Conservation (phyloP, 2,797 vertebrate genomes). For the Acrossocheilus fasciatus region DNA sequence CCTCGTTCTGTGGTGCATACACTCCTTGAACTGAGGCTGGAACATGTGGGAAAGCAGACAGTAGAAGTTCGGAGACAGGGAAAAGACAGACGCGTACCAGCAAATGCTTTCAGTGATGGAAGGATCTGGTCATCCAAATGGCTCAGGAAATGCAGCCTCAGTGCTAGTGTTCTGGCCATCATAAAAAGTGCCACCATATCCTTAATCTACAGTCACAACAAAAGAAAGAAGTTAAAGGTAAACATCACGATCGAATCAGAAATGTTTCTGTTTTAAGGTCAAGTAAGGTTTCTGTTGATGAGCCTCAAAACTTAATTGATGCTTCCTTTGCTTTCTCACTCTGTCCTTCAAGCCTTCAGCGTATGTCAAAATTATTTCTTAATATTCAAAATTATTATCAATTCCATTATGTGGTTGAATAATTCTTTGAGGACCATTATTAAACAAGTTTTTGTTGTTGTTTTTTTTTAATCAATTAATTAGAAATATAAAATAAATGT, state of each 20-base stretch:
- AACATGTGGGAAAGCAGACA: slow-evolving; percentile 55
- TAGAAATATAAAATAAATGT: no score
- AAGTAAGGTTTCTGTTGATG: neutral
- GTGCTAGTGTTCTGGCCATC: slow-evolving; percentile 74
- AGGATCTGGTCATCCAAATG: slow-evolving; percentile 46
- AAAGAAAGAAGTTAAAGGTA: neutral
- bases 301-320: neutral
- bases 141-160: slow-evolving; percentile 60
- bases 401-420: no score
- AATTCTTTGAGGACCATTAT: no score
- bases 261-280: neutral
- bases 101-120: slow-evolving; percentile 27
- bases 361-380: no score
- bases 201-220: slow-evolving; percentile 32
- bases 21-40: slow-evolving; percentile 47
- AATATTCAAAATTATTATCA: no score
- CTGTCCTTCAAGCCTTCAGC: neutral
- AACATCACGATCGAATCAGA: neutral
- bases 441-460: no score
- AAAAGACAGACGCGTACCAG: slow-evolving; percentile 52
- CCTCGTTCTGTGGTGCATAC: slow-evolving; percentile 70
- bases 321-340: neutral
- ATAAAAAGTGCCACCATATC: slow-evolving; percentile 42
- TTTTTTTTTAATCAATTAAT: no score
- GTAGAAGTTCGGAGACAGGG: slow-evolving; percentile 49